Base-by-base conservation (phyloP, 53 echinoderm and acorn worm species). In the Holothuria scabra region DNA sequence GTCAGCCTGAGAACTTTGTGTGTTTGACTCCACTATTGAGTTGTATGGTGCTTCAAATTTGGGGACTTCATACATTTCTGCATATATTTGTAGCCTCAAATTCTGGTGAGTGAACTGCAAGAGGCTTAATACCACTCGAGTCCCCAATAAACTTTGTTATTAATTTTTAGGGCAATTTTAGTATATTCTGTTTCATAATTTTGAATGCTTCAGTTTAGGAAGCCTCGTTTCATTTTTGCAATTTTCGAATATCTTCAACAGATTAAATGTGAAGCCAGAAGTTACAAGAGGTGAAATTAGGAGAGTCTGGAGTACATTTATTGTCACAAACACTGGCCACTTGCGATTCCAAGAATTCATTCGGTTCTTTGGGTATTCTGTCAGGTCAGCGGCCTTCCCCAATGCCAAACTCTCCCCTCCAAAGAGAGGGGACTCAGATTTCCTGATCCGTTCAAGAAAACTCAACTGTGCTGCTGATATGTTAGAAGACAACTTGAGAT, bases 401-500 rank as follows among this genome's bases (percentile, higher is more conserved):
- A 97, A 97, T 22, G 97, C 97, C 60, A 97, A 97, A 83, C 58
- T 91, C 57, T 67, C 90, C 4, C 97, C 97, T 52, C 97, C 97
- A 55, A 97, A 97, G 82, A 66, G 97, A 70, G 97, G 97, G 8
- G 97, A 97, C 58, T 92, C 92, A 0, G 97, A 97, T 84, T 97
- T 94, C 93, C 78, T 94, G 79, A 94, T 97, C 61, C 69, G 97
- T 16, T 97, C 97, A 7, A 74, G 97, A 71, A 97, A 97, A 75
- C 91, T 97, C 48, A 97, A 97, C 91, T 97, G 97, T 81, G 97
- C 94, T 24, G 90, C 94, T 16, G 97, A 97, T 66, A 97, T 97
- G 97, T 87, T 97, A 67, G 97, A 97, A 76, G 97, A 97, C 58
- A 97, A 94, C 79, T 86, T 97, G 25, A 88, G 97, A 63, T 94